These are phyloP conservation scores for Pelagia noctiluca DNA, from an alignment of 30 jellyfish, hydroid and myxozoan species.

Conservation along the genomic window DNA sequence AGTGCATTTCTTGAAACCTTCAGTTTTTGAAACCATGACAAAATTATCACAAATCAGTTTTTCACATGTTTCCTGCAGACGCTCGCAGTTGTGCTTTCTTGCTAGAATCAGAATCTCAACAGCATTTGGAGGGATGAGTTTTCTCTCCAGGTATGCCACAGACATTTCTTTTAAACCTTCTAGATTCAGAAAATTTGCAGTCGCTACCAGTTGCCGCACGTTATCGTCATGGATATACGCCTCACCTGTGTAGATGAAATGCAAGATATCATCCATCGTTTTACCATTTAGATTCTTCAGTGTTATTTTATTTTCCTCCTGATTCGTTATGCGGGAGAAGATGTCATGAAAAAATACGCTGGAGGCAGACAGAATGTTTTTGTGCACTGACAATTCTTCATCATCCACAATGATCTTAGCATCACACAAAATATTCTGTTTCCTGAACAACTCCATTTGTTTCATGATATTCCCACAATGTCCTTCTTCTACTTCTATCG, in stretches of 20 bases:
- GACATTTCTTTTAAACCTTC: slow-evolving; percentile 89
- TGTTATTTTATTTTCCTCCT: slow-evolving; percentile 84
- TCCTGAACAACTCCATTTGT: slow-evolving; percentile 91
- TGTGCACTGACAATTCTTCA: slow-evolving; percentile 82
- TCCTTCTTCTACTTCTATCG: slow-evolving; percentile 92
- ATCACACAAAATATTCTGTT: slow-evolving; percentile 86
- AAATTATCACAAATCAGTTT: slow-evolving; percentile 81
- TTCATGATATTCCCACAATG: slow-evolving; percentile 92
- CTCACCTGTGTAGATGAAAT: slow-evolving; percentile 96
- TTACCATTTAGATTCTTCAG: slow-evolving; percentile 77
- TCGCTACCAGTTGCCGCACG: slow-evolving; percentile 95
- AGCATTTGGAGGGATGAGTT: slow-evolving; percentile 82
- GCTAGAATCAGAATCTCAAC: slow-evolving; percentile 88
- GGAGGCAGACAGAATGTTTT: slow-evolving; percentile 80
- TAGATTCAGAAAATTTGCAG: slow-evolving; percentile 90
- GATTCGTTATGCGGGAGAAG: slow-evolving; percentile 74
- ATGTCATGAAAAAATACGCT: slow-evolving; percentile 90
- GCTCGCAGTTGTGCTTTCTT: slow-evolving; percentile 78
- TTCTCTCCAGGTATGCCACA: slow-evolving; percentile 80
- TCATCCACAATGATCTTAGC: slow-evolving; percentile 95
- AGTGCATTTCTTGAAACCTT: slow-evolving; percentile 74
- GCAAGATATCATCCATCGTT: slow-evolving; percentile 92
- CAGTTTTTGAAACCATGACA: slow-evolving; percentile 83
- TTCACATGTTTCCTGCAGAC: slow-evolving; percentile 70
- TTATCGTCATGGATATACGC: slow-evolving; percentile 95